Evolutionary conservation across 2,113 vertebrate genomes (phyloP).

Genomic region (Trachemys scripta): DNA sequence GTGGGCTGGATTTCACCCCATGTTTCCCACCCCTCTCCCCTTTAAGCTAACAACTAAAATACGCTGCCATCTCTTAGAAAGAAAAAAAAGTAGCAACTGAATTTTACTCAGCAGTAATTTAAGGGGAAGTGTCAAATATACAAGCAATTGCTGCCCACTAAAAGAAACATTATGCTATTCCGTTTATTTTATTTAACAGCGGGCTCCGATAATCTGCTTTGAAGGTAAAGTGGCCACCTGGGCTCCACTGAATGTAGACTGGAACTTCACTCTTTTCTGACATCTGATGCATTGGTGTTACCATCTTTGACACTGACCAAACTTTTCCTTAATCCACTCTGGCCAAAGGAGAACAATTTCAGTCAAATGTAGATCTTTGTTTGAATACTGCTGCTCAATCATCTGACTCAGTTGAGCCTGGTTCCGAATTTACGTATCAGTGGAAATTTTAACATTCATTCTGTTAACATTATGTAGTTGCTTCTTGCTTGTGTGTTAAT

Average conservation of each 20-base stretch:
- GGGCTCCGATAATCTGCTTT: background rate
- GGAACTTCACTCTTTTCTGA: background rate
- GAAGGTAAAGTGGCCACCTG: background rate
- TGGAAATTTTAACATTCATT: background rate
- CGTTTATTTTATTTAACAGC: background rate
- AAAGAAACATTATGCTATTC: background rate
- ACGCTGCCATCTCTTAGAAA: background rate
- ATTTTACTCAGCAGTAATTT: background rate
- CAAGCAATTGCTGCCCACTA: background rate
- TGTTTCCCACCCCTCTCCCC: background rate
- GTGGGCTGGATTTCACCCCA: background rate
- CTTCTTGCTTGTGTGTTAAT: constrained; percentile 30
- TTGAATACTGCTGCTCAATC: background rate
- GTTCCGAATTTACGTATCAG: background rate
- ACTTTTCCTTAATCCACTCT: constrained; percentile 33
- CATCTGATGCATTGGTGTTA: constrained; percentile 21
- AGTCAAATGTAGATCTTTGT: background rate
- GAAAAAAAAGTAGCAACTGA: background rate
- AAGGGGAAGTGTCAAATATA: background rate
- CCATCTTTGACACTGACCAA: background rate
- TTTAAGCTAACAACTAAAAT: rapidly evolving
- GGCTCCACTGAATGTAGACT: background rate
- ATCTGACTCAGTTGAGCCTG: background rate
- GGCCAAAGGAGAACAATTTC: constrained; percentile 47
- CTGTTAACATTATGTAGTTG: constrained; percentile 18